Percentiles rank a stretch among this genome's conserved stretches.
These are phyloP conservation scores for Hozukius guyotensis DNA, from an alignment of 2,797 vertebrate genomes.

Conservation along the genomic window DNA sequence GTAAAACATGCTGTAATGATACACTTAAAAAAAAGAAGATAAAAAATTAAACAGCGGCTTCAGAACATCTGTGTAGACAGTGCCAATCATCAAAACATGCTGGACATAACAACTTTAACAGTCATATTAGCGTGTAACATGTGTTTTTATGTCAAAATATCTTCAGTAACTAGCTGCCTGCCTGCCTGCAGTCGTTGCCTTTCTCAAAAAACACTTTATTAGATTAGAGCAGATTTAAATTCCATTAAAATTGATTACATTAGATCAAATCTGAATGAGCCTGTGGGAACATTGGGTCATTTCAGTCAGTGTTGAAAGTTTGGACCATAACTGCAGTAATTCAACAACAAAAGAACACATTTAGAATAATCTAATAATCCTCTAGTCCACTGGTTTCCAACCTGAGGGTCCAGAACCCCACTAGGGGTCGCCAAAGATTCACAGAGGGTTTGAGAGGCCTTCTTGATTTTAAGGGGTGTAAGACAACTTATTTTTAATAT, in stretches of 20 bases:
- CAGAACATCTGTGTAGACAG: background rate
- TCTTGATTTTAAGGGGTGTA: background rate
- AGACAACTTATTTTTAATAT: background rate
- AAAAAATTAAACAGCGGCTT: background rate
- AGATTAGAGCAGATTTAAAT: conserved; percentile 23
- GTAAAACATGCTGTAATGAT: conserved; percentile 4
- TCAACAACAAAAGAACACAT: conserved; percentile 17
- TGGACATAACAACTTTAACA: background rate
- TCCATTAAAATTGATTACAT: conserved; percentile 32
- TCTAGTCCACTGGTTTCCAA: background rate
- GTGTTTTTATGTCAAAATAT: background rate
- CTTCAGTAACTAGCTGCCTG: background rate
- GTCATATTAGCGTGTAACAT: background rate
- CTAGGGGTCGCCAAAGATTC: too few species aligned
- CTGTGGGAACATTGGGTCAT: conserved; percentile 14
- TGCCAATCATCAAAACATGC: background rate
- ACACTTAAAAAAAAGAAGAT: background rate
- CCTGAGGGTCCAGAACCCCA: too few species aligned
- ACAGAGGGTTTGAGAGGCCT: background rate
- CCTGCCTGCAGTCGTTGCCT: background rate
- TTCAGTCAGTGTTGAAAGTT: background rate
- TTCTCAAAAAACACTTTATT: conserved; percentile 16
- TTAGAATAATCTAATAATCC: conserved; percentile 27
- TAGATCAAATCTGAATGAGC: conserved; percentile 17
- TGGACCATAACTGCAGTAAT: background rate